Percentiles rank a stretch among this genome's conserved stretches.
These are phyloP conservation scores for Pachyuromys duprasi DNA, from an alignment of 2,797 vertebrate genomes.

Conservation along the genomic window DNA sequence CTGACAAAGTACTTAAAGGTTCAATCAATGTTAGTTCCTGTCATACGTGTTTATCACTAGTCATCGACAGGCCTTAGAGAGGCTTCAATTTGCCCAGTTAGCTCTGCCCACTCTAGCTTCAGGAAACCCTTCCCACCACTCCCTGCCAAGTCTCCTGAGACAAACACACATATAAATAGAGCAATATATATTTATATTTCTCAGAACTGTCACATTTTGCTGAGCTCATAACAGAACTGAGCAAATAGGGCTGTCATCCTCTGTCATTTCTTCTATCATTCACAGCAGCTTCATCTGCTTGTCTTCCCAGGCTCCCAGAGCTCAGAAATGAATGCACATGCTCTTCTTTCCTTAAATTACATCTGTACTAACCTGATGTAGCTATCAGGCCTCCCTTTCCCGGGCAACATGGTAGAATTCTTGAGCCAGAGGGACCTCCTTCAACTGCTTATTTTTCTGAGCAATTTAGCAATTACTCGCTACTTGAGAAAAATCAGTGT, in stretches of 20 bases:
- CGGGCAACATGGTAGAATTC: conserved; percentile 15
- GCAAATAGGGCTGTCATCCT: conserved; percentile 64
- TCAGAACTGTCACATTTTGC: conserved; percentile 73
- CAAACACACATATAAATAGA: conserved; percentile 68
- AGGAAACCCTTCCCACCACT: neutral
- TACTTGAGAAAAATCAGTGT: neutral
- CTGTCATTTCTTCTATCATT: conserved; percentile 25
- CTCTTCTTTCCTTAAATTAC: neutral
- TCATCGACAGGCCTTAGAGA: neutral
- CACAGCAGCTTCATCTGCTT: neutral
- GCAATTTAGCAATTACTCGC: neutral
- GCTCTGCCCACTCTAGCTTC: conserved; percentile 7
- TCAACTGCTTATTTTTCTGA: neutral
- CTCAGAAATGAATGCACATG: conserved; percentile 41
- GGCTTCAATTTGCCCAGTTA: neutral
- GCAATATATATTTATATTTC: conserved; percentile 65
- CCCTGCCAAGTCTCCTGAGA: conserved; percentile 49
- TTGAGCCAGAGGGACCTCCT: conserved; percentile 30
- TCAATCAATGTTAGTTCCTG: neutral
- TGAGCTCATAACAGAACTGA: conserved; percentile 66
- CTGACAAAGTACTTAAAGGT: too few species aligned
- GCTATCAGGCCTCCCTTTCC: conserved; percentile 41
- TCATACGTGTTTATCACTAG: neutral
- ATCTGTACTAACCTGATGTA: conserved; percentile 6
- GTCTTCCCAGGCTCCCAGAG: neutral